phyloP scores from a whole-genome alignment of 92 coral and sea anemone genomes.

The Phenganax subtilis region DNA sequence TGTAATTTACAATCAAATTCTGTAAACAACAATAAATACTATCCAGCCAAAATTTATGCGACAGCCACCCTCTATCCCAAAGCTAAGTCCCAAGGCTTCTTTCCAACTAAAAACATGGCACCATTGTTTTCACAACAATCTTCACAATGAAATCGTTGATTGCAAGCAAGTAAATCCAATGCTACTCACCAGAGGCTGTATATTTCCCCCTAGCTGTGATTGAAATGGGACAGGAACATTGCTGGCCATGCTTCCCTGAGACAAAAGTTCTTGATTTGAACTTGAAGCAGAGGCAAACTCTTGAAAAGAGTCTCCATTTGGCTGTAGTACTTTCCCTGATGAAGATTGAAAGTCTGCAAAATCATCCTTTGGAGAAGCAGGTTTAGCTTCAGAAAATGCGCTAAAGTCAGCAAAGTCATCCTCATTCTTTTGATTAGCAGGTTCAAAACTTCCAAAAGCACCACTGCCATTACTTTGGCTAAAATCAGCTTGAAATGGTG shows the following conservation, averaged over 20 bases:
- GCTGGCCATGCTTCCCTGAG: slow-evolving; percentile 28
- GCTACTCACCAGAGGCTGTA: slow-evolving; percentile 26
- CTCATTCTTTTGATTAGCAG: slow-evolving; percentile 14
- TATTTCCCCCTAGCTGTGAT: slow-evolving; percentile 10
- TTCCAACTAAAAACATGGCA: too few relatives aligned
- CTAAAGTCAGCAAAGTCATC: slow-evolving; percentile 26
- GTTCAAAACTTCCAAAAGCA: slow-evolving; percentile 27
- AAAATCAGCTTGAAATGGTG: slow-evolving; percentile 29
- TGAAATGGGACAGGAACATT: slow-evolving; percentile 30
- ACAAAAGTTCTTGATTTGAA: slow-evolving; percentile 31
- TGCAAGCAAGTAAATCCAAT: background rate
- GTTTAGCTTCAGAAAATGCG: slow-evolving; percentile 29
- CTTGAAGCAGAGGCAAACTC: slow-evolving; percentile 30
- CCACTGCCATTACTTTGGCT: background rate
- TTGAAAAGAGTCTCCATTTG: slow-evolving; percentile 15
- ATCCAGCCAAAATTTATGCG: background rate
- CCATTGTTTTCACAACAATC: too few relatives aligned
- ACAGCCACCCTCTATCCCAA: background rate
- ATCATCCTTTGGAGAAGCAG: slow-evolving; percentile 67
- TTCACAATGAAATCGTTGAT: too few relatives aligned
- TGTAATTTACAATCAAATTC: background rate
- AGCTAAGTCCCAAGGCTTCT: background rate
- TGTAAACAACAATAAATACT: background rate
- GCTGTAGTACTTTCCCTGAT: slow-evolving; percentile 54
- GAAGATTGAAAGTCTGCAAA: slow-evolving; percentile 83